phyloP scores from a whole-genome alignment of 2,888 invertebrate species.

The Phragmatobia fuliginosa region DNA sequence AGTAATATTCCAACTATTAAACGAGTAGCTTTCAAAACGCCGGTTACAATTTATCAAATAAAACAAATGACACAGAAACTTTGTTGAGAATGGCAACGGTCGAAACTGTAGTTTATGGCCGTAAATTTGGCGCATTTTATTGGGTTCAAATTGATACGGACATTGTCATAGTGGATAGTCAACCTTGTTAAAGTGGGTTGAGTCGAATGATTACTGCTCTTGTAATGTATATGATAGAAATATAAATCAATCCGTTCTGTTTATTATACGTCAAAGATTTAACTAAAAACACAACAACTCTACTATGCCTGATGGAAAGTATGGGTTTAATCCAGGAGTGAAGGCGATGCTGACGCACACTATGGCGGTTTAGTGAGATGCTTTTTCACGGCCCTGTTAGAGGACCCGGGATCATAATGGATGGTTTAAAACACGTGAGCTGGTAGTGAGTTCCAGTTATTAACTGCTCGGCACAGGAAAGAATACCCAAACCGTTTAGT shows the following conservation, averaged over 20 bases:
- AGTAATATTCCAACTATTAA: conserved; percentile 26
- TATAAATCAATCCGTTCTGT: not conserved
- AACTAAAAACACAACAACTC: no score
- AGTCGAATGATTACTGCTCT: not conserved
- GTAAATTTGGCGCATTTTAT: conserved; percentile 18
- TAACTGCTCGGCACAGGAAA: no score
- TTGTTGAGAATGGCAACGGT: conserved; percentile 20
- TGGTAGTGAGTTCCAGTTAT: no score
- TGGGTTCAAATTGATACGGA: conserved; percentile 7
- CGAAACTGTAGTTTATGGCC: conserved; percentile 11
- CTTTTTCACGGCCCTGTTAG: no score
- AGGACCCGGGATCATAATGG: no score
- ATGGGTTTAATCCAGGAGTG: no score
- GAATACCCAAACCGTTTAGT: no score
- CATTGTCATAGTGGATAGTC: conserved; percentile 4
- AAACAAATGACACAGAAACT: conserved; percentile 28
- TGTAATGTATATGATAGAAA: not conserved
- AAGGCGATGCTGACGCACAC: no score
- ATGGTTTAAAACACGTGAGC: no score
- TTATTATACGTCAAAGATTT: no score
- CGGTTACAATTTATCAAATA: conserved; percentile 29
- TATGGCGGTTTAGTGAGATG: no score
- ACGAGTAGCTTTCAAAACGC: conserved; percentile 22
- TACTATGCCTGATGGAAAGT: no score
- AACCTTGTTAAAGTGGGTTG: not conserved